Conservation (phyloP, 2,113 vertebrate species). For the Rafetus swinhoei region DNA sequence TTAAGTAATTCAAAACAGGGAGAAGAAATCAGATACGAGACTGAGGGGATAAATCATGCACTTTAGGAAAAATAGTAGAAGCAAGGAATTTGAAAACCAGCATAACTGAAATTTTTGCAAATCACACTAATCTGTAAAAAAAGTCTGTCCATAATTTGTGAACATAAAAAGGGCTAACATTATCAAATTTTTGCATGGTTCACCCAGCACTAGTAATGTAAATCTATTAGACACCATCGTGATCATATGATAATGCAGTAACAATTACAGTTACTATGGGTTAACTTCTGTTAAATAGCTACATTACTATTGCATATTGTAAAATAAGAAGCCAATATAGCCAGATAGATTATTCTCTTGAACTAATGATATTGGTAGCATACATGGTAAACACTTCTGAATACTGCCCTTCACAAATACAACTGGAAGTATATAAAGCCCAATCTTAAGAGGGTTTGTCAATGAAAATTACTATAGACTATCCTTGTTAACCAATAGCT, state of each 20-base stretch:
- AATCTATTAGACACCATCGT: rapidly evolving
- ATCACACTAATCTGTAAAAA: background rate
- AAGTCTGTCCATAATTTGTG: background rate
- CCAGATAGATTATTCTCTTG: rapidly evolving
- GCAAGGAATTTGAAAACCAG: background rate
- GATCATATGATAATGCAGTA: background rate
- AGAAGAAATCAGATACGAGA: background rate
- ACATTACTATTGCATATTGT: background rate
- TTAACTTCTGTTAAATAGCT: background rate
- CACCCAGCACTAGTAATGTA: background rate
- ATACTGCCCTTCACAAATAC: background rate
- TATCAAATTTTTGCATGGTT: background rate
- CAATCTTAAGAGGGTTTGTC: background rate
- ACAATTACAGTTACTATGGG: rapidly evolving
- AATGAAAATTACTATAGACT: background rate
- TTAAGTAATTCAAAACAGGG: background rate
- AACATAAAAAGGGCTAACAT: background rate
- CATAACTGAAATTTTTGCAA: background rate
- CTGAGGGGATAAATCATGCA: background rate
- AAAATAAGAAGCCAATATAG: background rate
- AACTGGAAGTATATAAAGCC: background rate
- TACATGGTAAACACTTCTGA: background rate
- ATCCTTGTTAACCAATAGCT: background rate
- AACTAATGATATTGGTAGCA: background rate
- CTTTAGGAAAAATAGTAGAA: background rate